phyloP scores from a whole-genome alignment of 2,797 vertebrate species.

The Lycodopsis pacificus region DNA sequence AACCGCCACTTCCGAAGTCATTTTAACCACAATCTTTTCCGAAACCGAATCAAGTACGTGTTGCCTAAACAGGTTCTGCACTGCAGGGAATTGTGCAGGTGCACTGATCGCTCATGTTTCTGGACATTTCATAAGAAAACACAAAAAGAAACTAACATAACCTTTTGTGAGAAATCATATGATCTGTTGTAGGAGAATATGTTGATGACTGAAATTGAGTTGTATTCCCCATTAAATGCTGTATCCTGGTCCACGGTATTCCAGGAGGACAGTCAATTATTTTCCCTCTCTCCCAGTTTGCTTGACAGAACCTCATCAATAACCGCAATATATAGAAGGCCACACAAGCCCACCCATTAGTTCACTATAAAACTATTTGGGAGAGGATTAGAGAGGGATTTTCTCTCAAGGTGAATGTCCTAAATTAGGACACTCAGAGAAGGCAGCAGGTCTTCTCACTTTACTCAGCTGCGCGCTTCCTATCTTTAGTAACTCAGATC shows the following conservation, averaged over 20 bases:
- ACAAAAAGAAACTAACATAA: neutral
- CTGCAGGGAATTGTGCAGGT: neutral
- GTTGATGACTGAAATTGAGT: neutral
- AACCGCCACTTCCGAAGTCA: neutral
- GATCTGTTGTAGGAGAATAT: neutral
- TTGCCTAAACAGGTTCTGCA: neutral
- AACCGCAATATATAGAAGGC: neutral
- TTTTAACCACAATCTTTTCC: neutral
- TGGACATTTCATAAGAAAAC: neutral
- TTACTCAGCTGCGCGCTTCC: conserved; percentile 69
- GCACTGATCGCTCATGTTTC: neutral
- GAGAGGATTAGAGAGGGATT: conserved; percentile 65
- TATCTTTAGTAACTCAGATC: conserved; percentile 57
- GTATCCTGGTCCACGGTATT: neutral
- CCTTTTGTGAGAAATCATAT: neutral
- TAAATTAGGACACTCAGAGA: conserved; percentile 58
- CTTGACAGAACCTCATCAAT: neutral
- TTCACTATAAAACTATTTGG: conserved; percentile 54
- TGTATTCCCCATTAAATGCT: neutral
- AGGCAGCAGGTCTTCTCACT: conserved; percentile 63
- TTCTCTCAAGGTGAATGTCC: conserved; percentile 71
- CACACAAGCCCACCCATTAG: neutral
- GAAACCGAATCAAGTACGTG: neutral
- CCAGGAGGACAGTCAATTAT: neutral
- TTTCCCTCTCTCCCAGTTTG: neutral